Conservation (phyloP, 2,888 invertebrate species). For the Oxytorus armatus region DNA sequence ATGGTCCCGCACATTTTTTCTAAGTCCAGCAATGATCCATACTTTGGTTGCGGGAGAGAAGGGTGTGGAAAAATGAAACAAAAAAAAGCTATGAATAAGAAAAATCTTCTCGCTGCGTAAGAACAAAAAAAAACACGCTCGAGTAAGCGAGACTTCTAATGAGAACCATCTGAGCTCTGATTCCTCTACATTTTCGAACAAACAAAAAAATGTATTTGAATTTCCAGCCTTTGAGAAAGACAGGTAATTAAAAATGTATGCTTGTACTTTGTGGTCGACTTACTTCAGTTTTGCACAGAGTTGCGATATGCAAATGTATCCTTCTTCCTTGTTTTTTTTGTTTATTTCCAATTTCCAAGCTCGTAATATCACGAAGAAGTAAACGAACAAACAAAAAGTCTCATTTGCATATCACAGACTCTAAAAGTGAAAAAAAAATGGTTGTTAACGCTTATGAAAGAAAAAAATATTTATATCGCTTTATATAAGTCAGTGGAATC, state of each 20-base stretch:
- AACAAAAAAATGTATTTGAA: conserved; percentile 81
- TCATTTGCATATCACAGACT: conserved; percentile 16
- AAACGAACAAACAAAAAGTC: not conserved
- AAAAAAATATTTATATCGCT: conserved; percentile 68
- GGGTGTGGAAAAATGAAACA: conserved; percentile 82
- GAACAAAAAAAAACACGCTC: conserved; percentile 60
- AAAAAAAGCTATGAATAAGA: conserved; percentile 72
- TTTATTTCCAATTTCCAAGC: not conserved
- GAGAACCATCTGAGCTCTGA: conserved; percentile 84
- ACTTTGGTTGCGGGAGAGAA: conserved; percentile 84
- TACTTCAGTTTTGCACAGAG: conserved; percentile 69
- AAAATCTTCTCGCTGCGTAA: conserved; percentile 60
- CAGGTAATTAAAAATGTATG: conserved; percentile 82
- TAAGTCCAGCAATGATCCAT: conserved; percentile 83
- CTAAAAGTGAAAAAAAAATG: not conserved
- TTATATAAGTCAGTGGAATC: conserved; percentile 80
- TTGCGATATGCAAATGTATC: conserved; percentile 70
- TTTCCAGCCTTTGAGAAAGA: conserved; percentile 82
- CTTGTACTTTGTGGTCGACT: conserved; percentile 83
- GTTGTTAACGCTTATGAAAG: conserved; percentile 3
- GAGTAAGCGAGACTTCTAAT: conserved; percentile 81
- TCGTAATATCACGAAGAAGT: not conserved
- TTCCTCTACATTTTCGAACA: conserved; percentile 83
- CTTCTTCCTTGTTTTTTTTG: conserved; percentile 7
- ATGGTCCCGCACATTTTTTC: conserved; percentile 71